phyloP scores from a whole-genome alignment of 1,140 invertebrate genomes.

The Aleiodes sp. region DNA sequence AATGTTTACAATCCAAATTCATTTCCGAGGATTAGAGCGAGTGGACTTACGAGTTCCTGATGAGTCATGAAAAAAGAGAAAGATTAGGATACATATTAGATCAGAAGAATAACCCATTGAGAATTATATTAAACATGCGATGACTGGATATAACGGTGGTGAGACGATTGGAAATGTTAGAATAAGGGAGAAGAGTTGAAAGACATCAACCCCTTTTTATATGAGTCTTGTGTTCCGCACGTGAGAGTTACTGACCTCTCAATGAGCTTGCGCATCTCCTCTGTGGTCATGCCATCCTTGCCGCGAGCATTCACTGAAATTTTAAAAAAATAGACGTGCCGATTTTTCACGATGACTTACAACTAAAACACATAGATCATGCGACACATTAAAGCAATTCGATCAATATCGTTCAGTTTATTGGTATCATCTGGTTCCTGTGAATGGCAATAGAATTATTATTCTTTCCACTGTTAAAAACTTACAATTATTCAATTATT shows the following conservation, averaged over 20 bases:
- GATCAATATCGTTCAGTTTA: background rate
- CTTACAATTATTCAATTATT: slow-evolving; percentile 2
- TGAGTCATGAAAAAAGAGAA: slow-evolving; percentile 35
- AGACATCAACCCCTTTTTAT: slow-evolving; percentile 10
- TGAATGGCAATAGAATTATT: background rate
- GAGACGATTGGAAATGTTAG: background rate
- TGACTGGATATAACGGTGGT: background rate
- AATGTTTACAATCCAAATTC: background rate
- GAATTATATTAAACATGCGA: background rate
- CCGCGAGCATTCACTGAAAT: slow-evolving; percentile 78
- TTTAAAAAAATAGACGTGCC: slow-evolving; percentile 68
- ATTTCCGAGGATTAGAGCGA: background rate
- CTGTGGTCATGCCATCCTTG: slow-evolving; percentile 91
- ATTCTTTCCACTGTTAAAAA: too few species aligned
- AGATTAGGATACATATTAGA: slow-evolving; percentile 6
- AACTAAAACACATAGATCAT: slow-evolving; percentile 55
- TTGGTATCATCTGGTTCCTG: background rate
- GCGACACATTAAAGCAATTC: slow-evolving; percentile 25
- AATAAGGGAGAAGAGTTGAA: background rate
- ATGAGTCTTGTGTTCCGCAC: slow-evolving; percentile 34
- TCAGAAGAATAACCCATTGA: background rate
- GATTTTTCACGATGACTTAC: slow-evolving; percentile 61
- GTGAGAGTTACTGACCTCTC: slow-evolving; percentile 82
- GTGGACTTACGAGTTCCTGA: slow-evolving; percentile 32
- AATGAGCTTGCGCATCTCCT: slow-evolving; percentile 95